A percentile compares a stretch with the other conserved stretches of the same genome.
phyloP scores from a whole-genome alignment of 2,888 invertebrate species.

The Dicyrtomina minuta region DNA sequence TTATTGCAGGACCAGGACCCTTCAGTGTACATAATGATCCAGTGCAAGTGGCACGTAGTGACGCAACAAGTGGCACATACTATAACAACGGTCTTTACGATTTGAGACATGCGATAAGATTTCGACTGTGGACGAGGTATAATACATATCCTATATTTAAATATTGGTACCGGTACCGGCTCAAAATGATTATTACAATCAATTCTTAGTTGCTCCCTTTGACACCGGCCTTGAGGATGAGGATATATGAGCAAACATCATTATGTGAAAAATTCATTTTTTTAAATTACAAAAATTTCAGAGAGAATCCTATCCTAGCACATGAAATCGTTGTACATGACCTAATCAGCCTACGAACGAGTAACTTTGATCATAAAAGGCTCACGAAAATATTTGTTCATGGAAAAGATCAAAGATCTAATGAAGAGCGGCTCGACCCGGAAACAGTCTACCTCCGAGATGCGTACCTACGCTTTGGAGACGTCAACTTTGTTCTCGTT shows the following conservation, averaged over 20 bases:
- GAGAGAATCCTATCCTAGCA: constrained; percentile 42
- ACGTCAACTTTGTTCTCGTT: constrained; percentile 43
- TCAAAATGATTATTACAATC: no score
- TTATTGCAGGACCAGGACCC: constrained; percentile 37
- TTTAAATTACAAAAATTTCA: not conserved
- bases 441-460: constrained; percentile 43
- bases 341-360: constrained; percentile 30
- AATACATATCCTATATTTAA: no score
- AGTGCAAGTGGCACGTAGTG: constrained; percentile 36
- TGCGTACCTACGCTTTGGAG: constrained; percentile 42
- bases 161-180: no score
- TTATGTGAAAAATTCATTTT: not conserved
- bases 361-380: constrained; percentile 36
- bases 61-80: constrained; percentile 37
- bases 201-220: not conserved
- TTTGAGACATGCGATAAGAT: constrained; percentile 38
- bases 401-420: constrained; percentile 40
- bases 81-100: constrained; percentile 34
- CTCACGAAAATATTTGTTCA: constrained; percentile 44
- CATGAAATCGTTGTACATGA: constrained; percentile 42
- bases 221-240: no score
- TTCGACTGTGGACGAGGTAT: constrained; percentile 47
- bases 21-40: constrained; percentile 40
- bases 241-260: not conserved
- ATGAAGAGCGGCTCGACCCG: constrained; percentile 40